A percentile compares a stretch with the other conserved stretches of the same genome.
phyloP scores from a whole-genome alignment of 2,797 vertebrate genomes.

The Pangasius larnaudii region DNA sequence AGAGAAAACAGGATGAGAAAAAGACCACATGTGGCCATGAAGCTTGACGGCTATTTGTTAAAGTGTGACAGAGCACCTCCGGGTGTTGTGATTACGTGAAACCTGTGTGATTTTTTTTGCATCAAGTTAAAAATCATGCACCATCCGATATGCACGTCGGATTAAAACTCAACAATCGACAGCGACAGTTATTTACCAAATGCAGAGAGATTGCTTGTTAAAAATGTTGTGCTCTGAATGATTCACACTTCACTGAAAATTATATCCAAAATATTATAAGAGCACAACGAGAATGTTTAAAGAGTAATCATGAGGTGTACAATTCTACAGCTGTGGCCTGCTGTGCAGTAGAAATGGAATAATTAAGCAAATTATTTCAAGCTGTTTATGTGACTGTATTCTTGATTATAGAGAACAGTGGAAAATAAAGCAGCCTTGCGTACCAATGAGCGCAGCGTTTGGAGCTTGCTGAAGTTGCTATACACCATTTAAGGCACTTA shows the following conservation, averaged over 20 bases:
- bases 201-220: neutral
- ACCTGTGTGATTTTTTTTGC: neutral
- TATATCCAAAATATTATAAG: neutral
- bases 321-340: slow-evolving; percentile 17
- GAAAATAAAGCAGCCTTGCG: neutral
- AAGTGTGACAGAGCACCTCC: neutral
- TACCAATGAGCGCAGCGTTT: neutral
- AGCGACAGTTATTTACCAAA: neutral
- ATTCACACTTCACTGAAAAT: neutral
- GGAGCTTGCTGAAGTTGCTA: neutral
- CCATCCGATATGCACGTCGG: neutral
- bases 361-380: slow-evolving; percentile 10
- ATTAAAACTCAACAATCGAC: neutral
- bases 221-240: neutral
- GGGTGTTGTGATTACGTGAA: neutral
- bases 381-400: neutral
- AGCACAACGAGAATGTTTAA: neutral
- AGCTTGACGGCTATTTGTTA: neutral
- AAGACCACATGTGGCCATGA: neutral
- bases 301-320: slow-evolving; percentile 8
- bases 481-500: slow-evolving; percentile 6
- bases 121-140: neutral
- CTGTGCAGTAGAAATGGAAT: slow-evolving; percentile 22
- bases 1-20: neutral
- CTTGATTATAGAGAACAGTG: slow-evolving; percentile 6